Conservation (phyloP, 2,888 invertebrate species). For the Cosmia pyralina region DNA sequence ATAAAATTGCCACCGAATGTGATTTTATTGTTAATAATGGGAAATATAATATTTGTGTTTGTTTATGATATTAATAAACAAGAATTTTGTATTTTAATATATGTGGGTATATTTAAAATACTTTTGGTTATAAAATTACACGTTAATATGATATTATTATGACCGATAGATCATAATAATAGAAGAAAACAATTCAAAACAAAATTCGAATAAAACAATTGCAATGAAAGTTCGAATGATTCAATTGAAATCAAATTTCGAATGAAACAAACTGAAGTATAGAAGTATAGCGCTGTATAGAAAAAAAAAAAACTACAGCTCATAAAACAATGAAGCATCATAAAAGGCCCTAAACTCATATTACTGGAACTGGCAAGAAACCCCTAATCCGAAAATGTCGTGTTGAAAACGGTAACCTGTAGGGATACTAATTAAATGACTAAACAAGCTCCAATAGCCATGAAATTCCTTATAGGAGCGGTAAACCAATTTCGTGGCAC, state of each 20-base stretch:
- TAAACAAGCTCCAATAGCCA: conserved; percentile 86
- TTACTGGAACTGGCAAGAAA: conserved; percentile 77
- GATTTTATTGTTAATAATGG: conserved; percentile 45
- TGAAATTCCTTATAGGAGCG: conserved; percentile 87
- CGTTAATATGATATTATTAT: neutral
- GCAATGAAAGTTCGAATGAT: neutral
- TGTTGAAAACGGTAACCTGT: conserved; percentile 76
- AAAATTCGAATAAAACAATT: neutral
- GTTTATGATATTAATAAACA: conserved; percentile 42
- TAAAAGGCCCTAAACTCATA: conserved; percentile 78
- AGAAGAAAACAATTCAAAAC: neutral
- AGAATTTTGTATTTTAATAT: conserved; percentile 21
- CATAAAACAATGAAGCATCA: conserved; percentile 81
- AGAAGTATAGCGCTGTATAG: too few relatives aligned
- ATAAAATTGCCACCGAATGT: conserved; percentile 50
- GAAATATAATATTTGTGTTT: conserved; percentile 43
- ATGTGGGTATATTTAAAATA: conserved; percentile 1
- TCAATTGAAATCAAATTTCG: neutral
- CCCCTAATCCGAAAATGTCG: conserved; percentile 78
- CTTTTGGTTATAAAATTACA: conserved; percentile 8
- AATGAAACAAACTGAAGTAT: neutral
- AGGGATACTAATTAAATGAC: conserved; percentile 85
- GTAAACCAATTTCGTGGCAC: conserved; percentile 86
- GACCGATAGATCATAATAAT: neutral
- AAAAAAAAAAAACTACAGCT: conserved; percentile 60